Evolutionary conservation across 2,797 vertebrate species (phyloP).

Genomic region (Pachyuromys duprasi): DNA sequence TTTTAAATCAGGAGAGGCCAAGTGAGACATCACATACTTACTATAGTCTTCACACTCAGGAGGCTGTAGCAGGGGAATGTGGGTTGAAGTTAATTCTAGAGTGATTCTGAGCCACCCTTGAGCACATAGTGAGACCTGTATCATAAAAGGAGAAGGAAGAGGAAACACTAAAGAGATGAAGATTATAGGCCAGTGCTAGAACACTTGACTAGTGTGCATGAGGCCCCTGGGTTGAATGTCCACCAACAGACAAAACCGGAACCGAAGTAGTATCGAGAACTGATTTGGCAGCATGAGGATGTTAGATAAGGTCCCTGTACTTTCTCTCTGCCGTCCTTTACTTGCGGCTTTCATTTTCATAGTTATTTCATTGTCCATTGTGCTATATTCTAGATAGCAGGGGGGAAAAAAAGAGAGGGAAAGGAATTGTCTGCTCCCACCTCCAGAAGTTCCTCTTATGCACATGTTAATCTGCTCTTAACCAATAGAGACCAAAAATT

Average conservation of each 20-base stretch:
- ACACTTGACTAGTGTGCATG: not conserved
- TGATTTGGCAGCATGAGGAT: not conserved
- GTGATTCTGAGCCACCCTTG: not conserved
- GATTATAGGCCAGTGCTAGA: not conserved
- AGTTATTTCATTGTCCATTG: not conserved
- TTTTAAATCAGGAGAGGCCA: not conserved
- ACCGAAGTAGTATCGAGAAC: not conserved
- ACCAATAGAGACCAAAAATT: not conserved
- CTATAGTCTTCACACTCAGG: not conserved
- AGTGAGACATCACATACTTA: not conserved
- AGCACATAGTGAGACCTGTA: not conserved
- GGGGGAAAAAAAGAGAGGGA: not conserved
- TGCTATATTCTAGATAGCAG: not conserved
- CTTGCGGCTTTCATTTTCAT: slow-evolving; percentile 31
- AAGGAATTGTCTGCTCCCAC: not conserved
- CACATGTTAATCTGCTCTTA: not conserved
- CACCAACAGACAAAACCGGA: not conserved
- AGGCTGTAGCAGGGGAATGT: not conserved
- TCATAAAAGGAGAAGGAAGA: not conserved
- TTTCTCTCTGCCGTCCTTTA: slow-evolving; percentile 5
- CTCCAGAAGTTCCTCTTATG: not conserved
- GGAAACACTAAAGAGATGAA: not conserved
- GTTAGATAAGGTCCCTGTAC: not conserved
- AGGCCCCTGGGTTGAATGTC: not conserved
- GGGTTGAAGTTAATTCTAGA: not conserved